phyloP scores from a whole-genome alignment of 2,113 vertebrate species.

The Alosa alosa region DNA sequence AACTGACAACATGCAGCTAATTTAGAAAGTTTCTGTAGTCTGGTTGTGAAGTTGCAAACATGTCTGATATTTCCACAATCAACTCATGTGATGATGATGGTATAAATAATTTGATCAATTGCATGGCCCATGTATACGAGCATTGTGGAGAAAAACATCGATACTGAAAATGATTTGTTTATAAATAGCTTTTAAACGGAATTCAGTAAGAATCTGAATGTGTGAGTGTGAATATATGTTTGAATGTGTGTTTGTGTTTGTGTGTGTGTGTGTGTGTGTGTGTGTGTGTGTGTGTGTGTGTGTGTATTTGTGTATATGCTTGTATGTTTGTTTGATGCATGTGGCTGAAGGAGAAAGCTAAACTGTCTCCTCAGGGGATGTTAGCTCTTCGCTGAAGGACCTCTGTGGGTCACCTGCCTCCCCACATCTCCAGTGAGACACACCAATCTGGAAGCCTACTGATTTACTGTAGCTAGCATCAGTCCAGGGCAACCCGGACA shows the following conservation, averaged over 20 bases:
- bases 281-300: background rate
- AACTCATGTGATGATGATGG: background rate
- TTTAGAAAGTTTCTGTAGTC: constrained; percentile 2
- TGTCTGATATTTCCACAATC: background rate
- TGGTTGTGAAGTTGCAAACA: background rate
- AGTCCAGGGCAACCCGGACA: background rate
- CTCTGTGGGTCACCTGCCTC: background rate
- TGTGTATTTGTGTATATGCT: background rate
- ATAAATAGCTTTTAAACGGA: background rate
- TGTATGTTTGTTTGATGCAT: background rate
- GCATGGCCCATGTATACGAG: background rate
- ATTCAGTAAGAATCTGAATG: background rate
- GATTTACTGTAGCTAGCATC: background rate
- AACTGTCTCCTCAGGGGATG: background rate
- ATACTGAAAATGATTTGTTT: background rate
- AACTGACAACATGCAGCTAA: constrained; percentile 4
- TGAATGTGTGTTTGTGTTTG: background rate
- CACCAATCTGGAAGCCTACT: background rate
- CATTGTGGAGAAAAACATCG: background rate
- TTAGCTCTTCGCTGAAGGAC: background rate
- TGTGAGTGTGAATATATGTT: background rate
- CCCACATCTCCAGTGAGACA: background rate
- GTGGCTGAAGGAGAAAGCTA: background rate
- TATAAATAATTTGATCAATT: background rate
- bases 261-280: background rate